Base-by-base conservation (phyloP, 2,797 vertebrate species). In the Pelochelys cantorii region DNA sequence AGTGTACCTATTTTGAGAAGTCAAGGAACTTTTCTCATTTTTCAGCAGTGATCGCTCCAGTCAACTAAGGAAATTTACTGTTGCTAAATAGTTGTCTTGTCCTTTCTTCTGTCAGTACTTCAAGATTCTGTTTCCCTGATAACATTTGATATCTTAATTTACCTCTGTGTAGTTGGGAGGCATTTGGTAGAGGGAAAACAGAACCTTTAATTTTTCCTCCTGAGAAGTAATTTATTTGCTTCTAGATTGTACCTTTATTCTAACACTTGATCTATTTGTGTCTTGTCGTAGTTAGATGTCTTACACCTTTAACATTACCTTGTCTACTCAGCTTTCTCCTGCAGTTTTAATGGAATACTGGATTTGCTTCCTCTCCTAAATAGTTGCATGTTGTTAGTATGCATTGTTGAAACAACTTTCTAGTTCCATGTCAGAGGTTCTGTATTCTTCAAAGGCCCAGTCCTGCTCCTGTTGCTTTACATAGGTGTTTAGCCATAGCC, bases 31-130 rank as follows among this genome's bases (percentile, higher is more conserved):
- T 52, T 94, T 79, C 6, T 60, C 4, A 12, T 71, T 71, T 71
- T 75, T 42, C 5, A 15, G 31, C 84, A 85, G 59, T 11, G 55
- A 85, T 71, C 10, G 18, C 65, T 71, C 20, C 34, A 23, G n/a
- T 5, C 2, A 81, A 8, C 57, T 85, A 5, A 84, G 12, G 31
- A 80, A 78, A 31, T 5, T 37, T 37, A 12, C 10, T 71, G 65
- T 37, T 71, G 34, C 34, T 71, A 71, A 68, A 68, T 34, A 0
- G 27, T 80, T 25, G 5, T 74, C 5, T 10, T 85, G 74, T 81
- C 37, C 55, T 4, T 2, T 34, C 4, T 85, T 71, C 48, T 74
- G 3, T 54, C 0, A 34, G 1, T 34, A 20, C 81, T 52, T 34
- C 25, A 2, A 29, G 71, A 11, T 74, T 78, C 13, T 81, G 14